These are phyloP conservation scores for Mionectes olivaceus DNA, from an alignment of 2,797 vertebrate species.

Conservation along the genomic window DNA sequence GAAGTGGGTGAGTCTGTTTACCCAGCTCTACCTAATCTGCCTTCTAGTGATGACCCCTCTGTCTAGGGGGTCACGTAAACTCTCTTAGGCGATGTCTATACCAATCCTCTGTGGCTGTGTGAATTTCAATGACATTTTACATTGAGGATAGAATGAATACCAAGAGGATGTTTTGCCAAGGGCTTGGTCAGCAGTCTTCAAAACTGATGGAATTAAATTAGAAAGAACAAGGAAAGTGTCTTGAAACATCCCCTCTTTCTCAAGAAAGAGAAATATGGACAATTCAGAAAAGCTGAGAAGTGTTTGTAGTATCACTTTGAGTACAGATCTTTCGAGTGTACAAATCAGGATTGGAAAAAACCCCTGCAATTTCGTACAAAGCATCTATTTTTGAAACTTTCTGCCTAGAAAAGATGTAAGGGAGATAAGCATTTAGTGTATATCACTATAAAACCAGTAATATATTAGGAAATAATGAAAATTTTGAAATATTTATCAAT, in stretches of 20 bases:
- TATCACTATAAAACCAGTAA: neutral
- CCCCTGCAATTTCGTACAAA: neutral
- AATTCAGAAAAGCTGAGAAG: neutral
- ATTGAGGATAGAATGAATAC: constrained; percentile 37
- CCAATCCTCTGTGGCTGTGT: neutral
- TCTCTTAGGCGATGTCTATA: neutral
- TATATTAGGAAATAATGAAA: neutral
- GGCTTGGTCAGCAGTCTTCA: constrained; percentile 27
- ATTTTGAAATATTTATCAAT: neutral
- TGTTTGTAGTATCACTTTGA: neutral
- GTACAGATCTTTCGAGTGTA: neutral
- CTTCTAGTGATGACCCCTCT: neutral
- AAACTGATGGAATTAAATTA: neutral
- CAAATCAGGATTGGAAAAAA: neutral
- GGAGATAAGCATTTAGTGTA: neutral
- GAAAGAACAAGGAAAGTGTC: neutral
- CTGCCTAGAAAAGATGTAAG: neutral
- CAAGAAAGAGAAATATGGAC: neutral
- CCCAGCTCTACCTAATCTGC: neutral
- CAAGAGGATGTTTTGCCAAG: neutral
- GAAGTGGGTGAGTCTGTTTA: neutral
- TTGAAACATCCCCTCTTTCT: neutral
- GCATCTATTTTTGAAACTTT: neutral
- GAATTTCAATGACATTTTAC: constrained; percentile 40
- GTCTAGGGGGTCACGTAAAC: constrained; percentile 33